Base-by-base conservation (phyloP, 2,797 vertebrate genomes). In the Falco naumanni region DNA sequence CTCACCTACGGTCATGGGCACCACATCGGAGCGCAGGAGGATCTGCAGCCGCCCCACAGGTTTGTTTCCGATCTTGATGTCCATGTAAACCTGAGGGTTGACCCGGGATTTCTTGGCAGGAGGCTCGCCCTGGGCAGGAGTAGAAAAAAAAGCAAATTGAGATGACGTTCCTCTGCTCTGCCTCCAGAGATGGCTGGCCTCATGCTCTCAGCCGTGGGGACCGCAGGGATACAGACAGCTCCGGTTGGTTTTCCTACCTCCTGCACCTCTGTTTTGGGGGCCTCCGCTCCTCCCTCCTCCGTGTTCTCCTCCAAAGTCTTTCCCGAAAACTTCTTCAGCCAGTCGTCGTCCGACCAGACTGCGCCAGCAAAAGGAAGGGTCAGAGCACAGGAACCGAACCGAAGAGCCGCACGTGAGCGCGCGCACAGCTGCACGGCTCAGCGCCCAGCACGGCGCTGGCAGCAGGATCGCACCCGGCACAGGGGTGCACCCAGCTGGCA, bases 271-370 rank as follows among this genome's bases (percentile, higher is more conserved):
- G 98, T 81, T 70, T 95, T 98, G 85, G 98, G 94, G 6, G 98
- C 95, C 51, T 99, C 98, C 6, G 95, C 75, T 69, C 97, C 98
- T 65, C 97, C 96, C 47, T 98, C 98, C 7, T 96, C 98, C 68
- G 99, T 98, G 5, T 98, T 98, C 91, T 99, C 99, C 87, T 99
- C 99, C 41, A 98, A 76, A 1, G 99, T 99, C 97, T 99, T 99
- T n/a, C 99, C 99, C 0, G 99, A 99, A 96, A 99, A 99, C 95
- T 99, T 99, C 97, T 99, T 99, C 92, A 99, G 96, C 99, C 99
- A 99, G 91, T 99, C 99, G 3, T 99, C 99, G 50, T 99, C 99
- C 1, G 99, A 99, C 99, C 99, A 99, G 82, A 99, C 99, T 99
- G 93, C 4, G 12, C 68, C 33, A 37, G 69, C 43, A 34, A 89